Base-by-base conservation (phyloP, 2,113 vertebrate species). In the Leiothrix lutea region DNA sequence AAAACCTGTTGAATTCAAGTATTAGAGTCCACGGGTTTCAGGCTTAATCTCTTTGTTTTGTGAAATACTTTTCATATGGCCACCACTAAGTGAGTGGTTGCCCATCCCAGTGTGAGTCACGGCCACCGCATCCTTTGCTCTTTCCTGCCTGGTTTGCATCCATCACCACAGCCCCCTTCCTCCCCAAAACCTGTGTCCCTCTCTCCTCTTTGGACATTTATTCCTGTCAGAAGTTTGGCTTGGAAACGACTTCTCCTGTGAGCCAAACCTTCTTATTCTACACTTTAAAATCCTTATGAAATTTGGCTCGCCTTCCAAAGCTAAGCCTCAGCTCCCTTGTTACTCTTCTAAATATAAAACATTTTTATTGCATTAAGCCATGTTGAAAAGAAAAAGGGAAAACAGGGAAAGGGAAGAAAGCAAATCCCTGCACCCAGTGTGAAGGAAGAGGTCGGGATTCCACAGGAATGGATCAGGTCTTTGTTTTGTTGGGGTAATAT, bases 291-390 rank as follows among this genome's bases (percentile, higher is more conserved):
- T 87, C 96, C 91, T 95, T 88, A 72, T 51, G 90, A 96, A 96
- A 91, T 95, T 94, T 80, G 93, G 92, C 94, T 92, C 36, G 53
- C 79, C 70, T 95, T 95, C 90, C 90, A 91, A 93, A 86, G 86
- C 90, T 97, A 96, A 97, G 94, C 95, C 95, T 94, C 92, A 94
- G 92, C 88, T 97, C 95, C 95, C 96, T 87, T 80, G 95, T 95
- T 97, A 96, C 94, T 82, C 94, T 78, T 95, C 95, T 94, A 97
- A 97, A 96, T 95, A 94, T 92, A 94, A 96, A 96, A 74, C 86
- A 81, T 74, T 96, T 96, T 95, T 90, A 95, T 94, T 97, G 62
- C 92, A 92, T 95, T 96, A 96, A 97, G 66, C 79, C 90, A 95
- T 90, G 88, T 73, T 94, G 90, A 96, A 94, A 93, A 94, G 74